phyloP scores from a whole-genome alignment of 1,140 invertebrate genomes.

The Notospermus geniculatus region DNA sequence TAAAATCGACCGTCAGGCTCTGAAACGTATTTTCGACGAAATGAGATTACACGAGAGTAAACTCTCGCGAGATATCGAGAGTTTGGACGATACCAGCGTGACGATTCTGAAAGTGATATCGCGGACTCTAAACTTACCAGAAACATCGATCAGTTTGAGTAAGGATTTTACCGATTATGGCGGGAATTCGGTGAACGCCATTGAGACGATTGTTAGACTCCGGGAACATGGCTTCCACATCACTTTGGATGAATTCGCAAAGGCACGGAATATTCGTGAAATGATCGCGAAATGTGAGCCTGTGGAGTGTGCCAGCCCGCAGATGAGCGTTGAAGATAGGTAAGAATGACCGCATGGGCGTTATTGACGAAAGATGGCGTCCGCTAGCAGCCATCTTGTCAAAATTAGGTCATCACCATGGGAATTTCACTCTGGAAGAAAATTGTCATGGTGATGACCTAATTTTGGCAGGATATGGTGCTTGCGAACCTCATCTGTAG shows the following conservation, averaged over 20 bases:
- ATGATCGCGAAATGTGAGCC: slow-evolving; percentile 10
- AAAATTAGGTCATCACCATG: no score
- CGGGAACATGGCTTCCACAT: slow-evolving; percentile 76
- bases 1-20: background rate
- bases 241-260: slow-evolving; percentile 10
- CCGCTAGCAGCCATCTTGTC: no score
- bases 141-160: slow-evolving; percentile 44
- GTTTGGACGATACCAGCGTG: slow-evolving; percentile 75
- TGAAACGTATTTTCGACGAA: slow-evolving; percentile 56
- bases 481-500: background rate
- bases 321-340: background rate
- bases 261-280: slow-evolving; percentile 1
- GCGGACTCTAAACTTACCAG: slow-evolving; percentile 24
- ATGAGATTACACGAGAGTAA: background rate
- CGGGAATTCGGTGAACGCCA: slow-evolving; percentile 82
- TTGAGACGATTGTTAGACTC: slow-evolving; percentile 74
- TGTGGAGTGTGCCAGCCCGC: slow-evolving; percentile 6
- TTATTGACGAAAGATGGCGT: background rate
- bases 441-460: no score
- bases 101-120: slow-evolving; percentile 66
- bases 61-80: slow-evolving; percentile 64
- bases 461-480: background rate
- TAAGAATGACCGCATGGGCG: no score
- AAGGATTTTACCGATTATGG: slow-evolving; percentile 80
- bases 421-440: no score